Percentiles rank a stretch among this genome's conserved stretches.
Evolutionary conservation across 2,888 invertebrate genomes (phyloP).

Genomic region (Drosophila parthenogenetica): DNA sequence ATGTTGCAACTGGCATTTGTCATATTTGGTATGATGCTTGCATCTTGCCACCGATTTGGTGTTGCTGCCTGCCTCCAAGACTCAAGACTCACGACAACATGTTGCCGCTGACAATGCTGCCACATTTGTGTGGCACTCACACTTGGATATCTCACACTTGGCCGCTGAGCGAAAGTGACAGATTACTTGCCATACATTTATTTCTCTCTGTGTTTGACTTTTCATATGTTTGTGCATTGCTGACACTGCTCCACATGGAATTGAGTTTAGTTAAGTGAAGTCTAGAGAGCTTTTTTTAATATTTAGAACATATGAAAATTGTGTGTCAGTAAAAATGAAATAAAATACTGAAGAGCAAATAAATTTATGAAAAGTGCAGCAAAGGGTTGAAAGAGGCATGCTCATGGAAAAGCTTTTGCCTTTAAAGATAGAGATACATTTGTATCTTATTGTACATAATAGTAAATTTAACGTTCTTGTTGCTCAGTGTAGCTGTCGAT

Average conservation of each 20-base stretch:
- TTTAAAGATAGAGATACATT: neutral
- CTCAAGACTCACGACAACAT: conserved; percentile 2
- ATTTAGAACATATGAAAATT: no score
- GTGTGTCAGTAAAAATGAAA: no score
- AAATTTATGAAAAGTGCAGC: no score
- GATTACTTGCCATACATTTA: conserved; percentile 46
- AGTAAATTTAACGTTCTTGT: neutral
- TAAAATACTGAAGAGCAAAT: no score
- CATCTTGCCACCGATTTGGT: conserved; percentile 63
- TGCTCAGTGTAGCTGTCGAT: conserved; percentile 26
- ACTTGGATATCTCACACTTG: conserved; percentile 59
- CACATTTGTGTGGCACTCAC: conserved; percentile 53
- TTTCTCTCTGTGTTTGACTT: neutral
- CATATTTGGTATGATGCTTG: conserved; percentile 72
- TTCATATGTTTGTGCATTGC: conserved; percentile 15
- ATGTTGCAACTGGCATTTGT: conserved; percentile 79
- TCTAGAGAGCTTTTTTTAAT: neutral
- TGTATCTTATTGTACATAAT: no score
- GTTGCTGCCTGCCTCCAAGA: conserved; percentile 11
- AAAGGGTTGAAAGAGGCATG: no score
- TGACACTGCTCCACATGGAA: conserved; percentile 57
- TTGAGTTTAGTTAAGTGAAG: conserved; percentile 3
- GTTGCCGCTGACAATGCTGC: conserved; percentile 52
- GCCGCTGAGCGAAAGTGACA: conserved; percentile 74
- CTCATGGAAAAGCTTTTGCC: no score